Conservation (phyloP, 1,140 invertebrate genomes). For the Acromyrmex heyeri region DNA sequence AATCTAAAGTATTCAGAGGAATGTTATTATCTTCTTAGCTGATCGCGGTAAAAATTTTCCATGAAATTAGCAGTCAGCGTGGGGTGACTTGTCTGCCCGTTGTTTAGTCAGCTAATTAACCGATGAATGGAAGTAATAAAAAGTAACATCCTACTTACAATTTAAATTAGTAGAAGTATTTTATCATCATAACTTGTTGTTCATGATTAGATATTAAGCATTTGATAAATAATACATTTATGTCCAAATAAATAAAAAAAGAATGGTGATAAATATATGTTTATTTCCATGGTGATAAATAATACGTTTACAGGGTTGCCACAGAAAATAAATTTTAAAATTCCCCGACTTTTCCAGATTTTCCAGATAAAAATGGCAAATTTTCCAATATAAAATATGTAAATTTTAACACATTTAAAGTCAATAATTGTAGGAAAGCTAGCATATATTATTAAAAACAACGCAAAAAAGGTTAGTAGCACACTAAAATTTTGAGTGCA, state of each 20-base stretch:
- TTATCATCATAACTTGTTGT: not conserved
- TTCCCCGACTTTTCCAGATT: too few species aligned
- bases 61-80: constrained; percentile 23
- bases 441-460: too few species aligned
- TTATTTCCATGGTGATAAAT: too few species aligned
- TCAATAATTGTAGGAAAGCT: too few species aligned
- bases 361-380: too few species aligned
- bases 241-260: not conserved
- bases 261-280: not conserved
- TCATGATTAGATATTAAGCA: not conserved
- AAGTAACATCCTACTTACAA: not conserved
- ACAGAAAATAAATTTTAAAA: too few species aligned
- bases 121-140: constrained; percentile 19
- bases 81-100: constrained; percentile 2
- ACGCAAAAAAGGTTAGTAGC: too few species aligned
- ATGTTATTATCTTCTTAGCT: constrained; percentile 1
- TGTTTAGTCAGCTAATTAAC: constrained; percentile 36
- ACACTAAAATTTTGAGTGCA: too few species aligned
- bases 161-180: not conserved
- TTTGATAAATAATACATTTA: not conserved
- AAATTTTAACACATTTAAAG: too few species aligned
- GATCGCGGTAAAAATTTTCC: constrained; percentile 8
- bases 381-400: too few species aligned
- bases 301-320: too few species aligned
- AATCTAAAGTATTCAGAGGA: constrained; percentile 17